Base-by-base conservation (phyloP, 2,113 vertebrate species). In the Silurus asotus region DNA sequence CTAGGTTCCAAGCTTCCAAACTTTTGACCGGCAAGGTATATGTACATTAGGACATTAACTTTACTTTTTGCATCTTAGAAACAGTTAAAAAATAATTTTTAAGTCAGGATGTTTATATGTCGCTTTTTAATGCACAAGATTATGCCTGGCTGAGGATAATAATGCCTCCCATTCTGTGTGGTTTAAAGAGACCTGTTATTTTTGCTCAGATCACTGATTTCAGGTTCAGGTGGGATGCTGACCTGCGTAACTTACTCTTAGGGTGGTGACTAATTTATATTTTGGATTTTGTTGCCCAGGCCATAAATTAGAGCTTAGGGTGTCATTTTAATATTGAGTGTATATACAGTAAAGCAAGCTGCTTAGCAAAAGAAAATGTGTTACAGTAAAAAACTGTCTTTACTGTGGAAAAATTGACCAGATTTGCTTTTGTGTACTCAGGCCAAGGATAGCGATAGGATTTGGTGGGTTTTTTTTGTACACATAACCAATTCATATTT, bases 241-340 rank as follows among this genome's bases (percentile, higher is more conserved):
- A 83, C 25, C 28, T 48, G 59, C 15, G 49, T 6, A 28, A 62
- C 19, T 37, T 37, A 49, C 17, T 13, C 10, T 55, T 59, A 64
- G 64, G 49, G 62, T 85, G 53, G 25, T 6, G 19, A 13, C 53
- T 85, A 80, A 85, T 75, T 85, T 59, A 62, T 84, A 70, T 75
- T 84, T 84, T 84, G 83, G 28, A 25, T 70, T 67, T 3, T 28
- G 74, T 59, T 37, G 15, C 25, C 3, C 14, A 65, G 65, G 64
- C 19, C 62, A 69, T 48, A 5, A 15, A 79, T 79, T 80, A 85
- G 25, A 37, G 7, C 59, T 69, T 37, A 85, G 17, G 51, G 59
- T 79, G 28, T 56, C 4, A 78, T 37, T 84, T 37, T 55, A 28
- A 55, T 79, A 28, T 2, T 56, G 25, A 49, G 19, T 58, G 19